phyloP scores from a whole-genome alignment of 1,140 invertebrate species.

The Eurosta solidaginis region DNA sequence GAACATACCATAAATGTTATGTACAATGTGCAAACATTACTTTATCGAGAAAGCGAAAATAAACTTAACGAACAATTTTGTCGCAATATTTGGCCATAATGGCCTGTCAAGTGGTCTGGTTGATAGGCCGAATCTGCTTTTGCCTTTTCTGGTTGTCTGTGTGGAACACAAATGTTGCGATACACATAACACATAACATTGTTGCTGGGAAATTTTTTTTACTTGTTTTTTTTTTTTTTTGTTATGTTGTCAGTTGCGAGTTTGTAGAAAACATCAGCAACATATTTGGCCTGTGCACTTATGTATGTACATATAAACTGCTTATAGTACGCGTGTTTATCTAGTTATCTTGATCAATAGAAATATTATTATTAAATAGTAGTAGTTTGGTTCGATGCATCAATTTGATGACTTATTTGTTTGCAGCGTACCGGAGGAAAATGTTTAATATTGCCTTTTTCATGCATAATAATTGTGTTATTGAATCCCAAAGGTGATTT shows the following conservation, averaged over 20 bases:
- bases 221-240: background rate
- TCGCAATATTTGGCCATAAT: slow-evolving; percentile 14
- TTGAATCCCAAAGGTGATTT: no score
- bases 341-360: background rate
- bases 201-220: background rate
- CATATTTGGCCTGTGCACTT: background rate
- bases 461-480: no score
- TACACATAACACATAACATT: background rate
- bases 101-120: slow-evolving; percentile 8
- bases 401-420: background rate
- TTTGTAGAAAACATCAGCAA: background rate
- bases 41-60: background rate
- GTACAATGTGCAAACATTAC: no score
- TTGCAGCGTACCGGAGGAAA: background rate
- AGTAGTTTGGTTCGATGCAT: background rate
- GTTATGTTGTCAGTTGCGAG: background rate
- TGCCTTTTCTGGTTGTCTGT: background rate
- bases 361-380: background rate
- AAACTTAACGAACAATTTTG: background rate
- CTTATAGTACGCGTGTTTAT: background rate
- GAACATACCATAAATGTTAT: no score
- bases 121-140: background rate
- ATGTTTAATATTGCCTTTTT: no score
- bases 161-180: background rate
- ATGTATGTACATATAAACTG: no score